Conservation (phyloP, 2,113 vertebrate species). For the Emydocephalus ijimae region DNA sequence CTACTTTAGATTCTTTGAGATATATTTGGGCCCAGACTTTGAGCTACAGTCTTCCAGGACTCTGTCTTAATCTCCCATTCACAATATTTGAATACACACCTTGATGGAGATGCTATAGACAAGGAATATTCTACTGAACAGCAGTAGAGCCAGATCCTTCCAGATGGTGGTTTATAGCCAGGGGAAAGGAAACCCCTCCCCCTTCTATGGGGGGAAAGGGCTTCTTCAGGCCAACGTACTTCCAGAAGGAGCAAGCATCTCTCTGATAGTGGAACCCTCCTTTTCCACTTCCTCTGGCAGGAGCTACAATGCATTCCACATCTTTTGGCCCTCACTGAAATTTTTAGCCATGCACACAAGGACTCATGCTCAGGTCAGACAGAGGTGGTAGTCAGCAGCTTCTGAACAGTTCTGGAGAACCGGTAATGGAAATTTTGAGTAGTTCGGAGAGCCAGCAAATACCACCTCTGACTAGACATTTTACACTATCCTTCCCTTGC, state of each 20-base stretch:
- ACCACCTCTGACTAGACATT: no score
- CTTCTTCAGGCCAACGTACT: neutral
- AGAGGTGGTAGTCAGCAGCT: no score
- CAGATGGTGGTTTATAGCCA: slow-evolving; percentile 4
- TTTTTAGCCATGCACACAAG: neutral
- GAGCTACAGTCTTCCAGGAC: neutral
- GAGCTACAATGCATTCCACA: neutral
- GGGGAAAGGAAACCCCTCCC: neutral
- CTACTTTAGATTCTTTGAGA: neutral
- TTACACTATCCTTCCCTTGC: no score
- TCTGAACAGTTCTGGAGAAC: no score
- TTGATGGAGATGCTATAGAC: neutral
- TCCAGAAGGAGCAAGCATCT: neutral
- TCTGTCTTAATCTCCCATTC: neutral
- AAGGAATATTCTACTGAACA: neutral
- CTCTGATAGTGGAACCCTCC: neutral
- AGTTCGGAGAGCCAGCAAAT: no score
- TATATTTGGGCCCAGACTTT: neutral
- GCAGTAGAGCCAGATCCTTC: neutral
- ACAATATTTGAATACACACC: neutral
- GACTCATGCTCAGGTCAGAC: slow-evolving; percentile 11
- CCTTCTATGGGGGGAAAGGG: neutral
- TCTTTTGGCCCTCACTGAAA: slow-evolving; percentile 6
- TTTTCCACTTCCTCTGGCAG: slow-evolving; percentile 2
- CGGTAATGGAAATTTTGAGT: no score